Conservation (phyloP, 2,888 invertebrate genomes). For the Tipula unca region DNA sequence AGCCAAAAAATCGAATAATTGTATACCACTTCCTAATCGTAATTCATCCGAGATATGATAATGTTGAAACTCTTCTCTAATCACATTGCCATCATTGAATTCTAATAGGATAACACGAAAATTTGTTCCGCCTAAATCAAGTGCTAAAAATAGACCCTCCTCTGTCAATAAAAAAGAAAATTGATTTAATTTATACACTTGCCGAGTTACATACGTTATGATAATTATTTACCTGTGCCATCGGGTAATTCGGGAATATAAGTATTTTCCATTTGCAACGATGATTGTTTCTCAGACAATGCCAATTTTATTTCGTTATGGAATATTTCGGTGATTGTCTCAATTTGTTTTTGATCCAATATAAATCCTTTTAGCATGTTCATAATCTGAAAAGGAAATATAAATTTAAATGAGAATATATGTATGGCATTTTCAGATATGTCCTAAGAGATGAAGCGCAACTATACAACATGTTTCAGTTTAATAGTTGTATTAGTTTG, state of each 20-base stretch:
- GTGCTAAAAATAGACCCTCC: conserved; percentile 62
- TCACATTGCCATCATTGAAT: conserved; percentile 47
- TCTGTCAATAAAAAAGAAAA: conserved; percentile 42
- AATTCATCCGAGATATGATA: conserved; percentile 53
- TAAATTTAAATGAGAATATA: not conserved
- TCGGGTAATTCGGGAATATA: conserved; percentile 64
- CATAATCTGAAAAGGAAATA: conserved; percentile 28
- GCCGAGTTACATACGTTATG: not conserved
- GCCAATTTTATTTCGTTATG: conserved; percentile 55
- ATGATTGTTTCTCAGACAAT: conserved; percentile 52
- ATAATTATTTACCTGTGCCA: conserved; percentile 49
- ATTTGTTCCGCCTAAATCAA: conserved; percentile 77
- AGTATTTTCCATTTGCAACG: conserved; percentile 68
- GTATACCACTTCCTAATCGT: conserved; percentile 52
- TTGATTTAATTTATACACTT: no score
- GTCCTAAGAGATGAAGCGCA: no score
- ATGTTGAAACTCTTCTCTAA: conserved; percentile 53
- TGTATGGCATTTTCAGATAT: no score
- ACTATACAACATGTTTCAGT: no score
- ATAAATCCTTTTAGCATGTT: conserved; percentile 28
- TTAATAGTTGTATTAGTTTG: no score
- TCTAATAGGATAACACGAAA: conserved; percentile 63
- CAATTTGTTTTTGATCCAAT: conserved; percentile 42
- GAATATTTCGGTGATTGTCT: conserved; percentile 51
- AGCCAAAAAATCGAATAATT: conserved; percentile 67